These are phyloP conservation scores for Meta bourneti DNA, from an alignment of 2,888 invertebrate genomes.

Conservation along the genomic window DNA sequence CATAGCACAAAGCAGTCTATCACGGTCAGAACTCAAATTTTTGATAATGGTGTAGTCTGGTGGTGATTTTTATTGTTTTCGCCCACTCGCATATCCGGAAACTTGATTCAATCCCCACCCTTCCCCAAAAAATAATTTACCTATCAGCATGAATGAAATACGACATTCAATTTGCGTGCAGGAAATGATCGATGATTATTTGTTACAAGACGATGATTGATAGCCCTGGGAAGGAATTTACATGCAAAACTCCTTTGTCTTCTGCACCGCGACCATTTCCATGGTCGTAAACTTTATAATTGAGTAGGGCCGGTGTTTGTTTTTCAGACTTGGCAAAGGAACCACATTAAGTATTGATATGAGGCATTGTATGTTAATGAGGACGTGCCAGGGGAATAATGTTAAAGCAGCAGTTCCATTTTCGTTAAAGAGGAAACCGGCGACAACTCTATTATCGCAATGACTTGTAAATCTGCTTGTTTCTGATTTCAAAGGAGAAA, in stretches of 20 bases:
- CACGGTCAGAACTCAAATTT: background rate
- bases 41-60: background rate
- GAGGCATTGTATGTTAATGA: constrained; percentile 36
- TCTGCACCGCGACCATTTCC: background rate
- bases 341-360: constrained; percentile 2
- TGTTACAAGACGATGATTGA: constrained; percentile 37
- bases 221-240: constrained; percentile 16
- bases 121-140: constrained; percentile 16
- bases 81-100: background rate
- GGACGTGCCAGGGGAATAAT: background rate
- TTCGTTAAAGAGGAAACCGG: constrained; percentile 3
- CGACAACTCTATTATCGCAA: constrained; percentile 32
- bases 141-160: constrained; percentile 12
- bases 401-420: background rate
- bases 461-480: constrained; percentile 2
- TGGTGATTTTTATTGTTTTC: background rate
- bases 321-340: constrained; percentile 19
- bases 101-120: constrained; percentile 2
- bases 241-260: constrained; percentile 39
- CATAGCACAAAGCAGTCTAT: background rate
- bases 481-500: background rate
- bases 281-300: background rate
- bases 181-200: constrained; percentile 57
- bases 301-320: background rate
- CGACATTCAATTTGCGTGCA: constrained; percentile 45